Evolutionary conservation across 2,888 invertebrate species (phyloP), one percentile per base, ranked within the genome.

Genomic region (Epirrhoe alternata): DNA sequence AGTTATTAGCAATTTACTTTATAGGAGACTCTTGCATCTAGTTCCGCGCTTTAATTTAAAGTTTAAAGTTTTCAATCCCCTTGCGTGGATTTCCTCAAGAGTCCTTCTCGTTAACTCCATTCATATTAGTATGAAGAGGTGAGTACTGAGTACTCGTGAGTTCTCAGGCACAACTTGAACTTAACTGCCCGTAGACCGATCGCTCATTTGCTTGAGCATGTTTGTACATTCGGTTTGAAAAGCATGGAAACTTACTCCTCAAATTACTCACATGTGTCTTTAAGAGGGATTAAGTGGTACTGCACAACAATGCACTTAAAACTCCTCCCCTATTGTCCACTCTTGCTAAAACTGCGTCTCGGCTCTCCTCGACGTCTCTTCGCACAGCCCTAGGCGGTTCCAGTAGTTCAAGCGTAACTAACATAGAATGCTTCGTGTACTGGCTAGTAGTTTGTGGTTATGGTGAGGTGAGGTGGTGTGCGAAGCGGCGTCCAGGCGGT

Each of bases 181-280:
- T 72, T 75, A 70, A 81, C 77, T 77, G 81, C 81, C 60, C 76
- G 72, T 82, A 84, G 90, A 85, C 91, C 92, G 91, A 88, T 92
- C 92, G 92, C 90, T 92, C 89, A 75, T 78, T 81, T 73, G 92
- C 92, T 92, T 91, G 76, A 85, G 93, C 93, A 93, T 93, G 93
- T 87, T 87, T 88, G 88, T 92, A 87, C 76, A 86, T 83, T 88
- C 80, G 83, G 87, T 87, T 83, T 84, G 87, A 87, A 80, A 86
- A 86, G 93, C 93, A 93, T 93, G 93, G 83, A 77, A 86, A 85
- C 83, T 86, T 69, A 69, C 81, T 87, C 81, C 79, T 82, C 58
- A 86, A 87, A 78, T 86, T 87, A 89, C 86, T 88, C 85, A 86
- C 70, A 67, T 64, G 81, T 80, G 84, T 85, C 84, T 86, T 87